Conservation (phyloP, 2,113 vertebrate genomes). For the Procavia capensis region DNA sequence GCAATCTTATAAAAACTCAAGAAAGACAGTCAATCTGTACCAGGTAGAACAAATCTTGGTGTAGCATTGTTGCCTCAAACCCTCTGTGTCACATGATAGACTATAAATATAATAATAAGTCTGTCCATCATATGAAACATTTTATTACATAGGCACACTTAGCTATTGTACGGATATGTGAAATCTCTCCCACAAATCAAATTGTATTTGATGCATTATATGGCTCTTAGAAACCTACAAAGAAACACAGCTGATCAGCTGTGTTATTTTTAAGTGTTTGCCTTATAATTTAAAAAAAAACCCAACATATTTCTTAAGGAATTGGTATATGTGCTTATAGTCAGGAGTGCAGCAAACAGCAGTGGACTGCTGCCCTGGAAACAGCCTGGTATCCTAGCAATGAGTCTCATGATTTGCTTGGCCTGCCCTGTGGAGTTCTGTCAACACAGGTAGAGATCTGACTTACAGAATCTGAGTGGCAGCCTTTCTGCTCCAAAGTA, state of each 20-base stretch:
- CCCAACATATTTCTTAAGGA: slow-evolving; percentile 57
- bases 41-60: not conserved
- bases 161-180: not conserved
- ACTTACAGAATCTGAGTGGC: not conserved
- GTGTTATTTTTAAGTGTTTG: slow-evolving; percentile 59
- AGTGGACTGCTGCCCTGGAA: slow-evolving; percentile 53
- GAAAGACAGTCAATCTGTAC: not conserved
- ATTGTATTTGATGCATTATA: slow-evolving; percentile 17
- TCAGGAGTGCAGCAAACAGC: slow-evolving; percentile 60
- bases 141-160: not conserved
- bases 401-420: slow-evolving; percentile 51
- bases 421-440: slow-evolving; percentile 41
- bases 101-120: not conserved
- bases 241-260: not conserved
- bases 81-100: not conserved
- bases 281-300: slow-evolving; percentile 57
- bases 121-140: not conserved
- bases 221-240: slow-evolving; percentile 42
- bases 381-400: slow-evolving; percentile 72
- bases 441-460: slow-evolving; percentile 73
- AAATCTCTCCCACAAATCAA: slow-evolving; percentile 34
- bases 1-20: slow-evolving; percentile 19
- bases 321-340: slow-evolving; percentile 54
- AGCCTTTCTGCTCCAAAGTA: slow-evolving; percentile 32
- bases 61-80: not conserved